Base-by-base conservation (phyloP, 2,113 vertebrate genomes). In the Rhadina sibilatrix region DNA sequence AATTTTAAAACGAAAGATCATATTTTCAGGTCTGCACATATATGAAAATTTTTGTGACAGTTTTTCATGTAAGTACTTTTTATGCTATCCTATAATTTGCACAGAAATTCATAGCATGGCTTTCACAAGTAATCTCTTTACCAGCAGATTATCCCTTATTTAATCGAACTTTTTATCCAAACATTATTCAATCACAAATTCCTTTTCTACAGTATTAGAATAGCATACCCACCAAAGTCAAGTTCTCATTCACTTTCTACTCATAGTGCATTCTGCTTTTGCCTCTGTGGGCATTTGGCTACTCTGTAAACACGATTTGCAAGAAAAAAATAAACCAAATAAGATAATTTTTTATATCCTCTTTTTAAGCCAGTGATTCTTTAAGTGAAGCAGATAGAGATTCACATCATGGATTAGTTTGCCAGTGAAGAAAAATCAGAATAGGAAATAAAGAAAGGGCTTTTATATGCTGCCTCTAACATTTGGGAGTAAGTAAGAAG, bases 221-320 rank as follows among this genome's bases (percentile, higher is more conserved):
- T 54, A 15, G 20, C 22, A 44, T 57, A 53, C 30, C 8, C 57
- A 72, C 25, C 5, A 16, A 71, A 83, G 59, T 17, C 14, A 25
- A 19, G 52, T 83, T 66, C 61, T 44, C 14, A 38, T 56, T 69
- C 30, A 30, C 23, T 7, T 3, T 60, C 17, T 38, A 20, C 24
- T 85, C n/a, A 38, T 5, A 53, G 30, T 28, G 35, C 9, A 22
- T 52, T 87, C 17, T 53, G 75, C 22, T 84, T 76, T 47, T 57
- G 28, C 30, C 25, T 72, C 16, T 49, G 1, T 77, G 17, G 40
- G 8, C 19, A 23, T 66, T 71, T 56, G 37, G 25, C 47, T 79
- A 25, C 28, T 44, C 24, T 63, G 25, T 54, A 49, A 57, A 52
- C 17, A 61, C 0, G 0, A 15, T 56, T 17, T 28, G 12, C 20